phyloP scores from a whole-genome alignment of 2,888 invertebrate species.

The Tromatobia lineatoria region DNA sequence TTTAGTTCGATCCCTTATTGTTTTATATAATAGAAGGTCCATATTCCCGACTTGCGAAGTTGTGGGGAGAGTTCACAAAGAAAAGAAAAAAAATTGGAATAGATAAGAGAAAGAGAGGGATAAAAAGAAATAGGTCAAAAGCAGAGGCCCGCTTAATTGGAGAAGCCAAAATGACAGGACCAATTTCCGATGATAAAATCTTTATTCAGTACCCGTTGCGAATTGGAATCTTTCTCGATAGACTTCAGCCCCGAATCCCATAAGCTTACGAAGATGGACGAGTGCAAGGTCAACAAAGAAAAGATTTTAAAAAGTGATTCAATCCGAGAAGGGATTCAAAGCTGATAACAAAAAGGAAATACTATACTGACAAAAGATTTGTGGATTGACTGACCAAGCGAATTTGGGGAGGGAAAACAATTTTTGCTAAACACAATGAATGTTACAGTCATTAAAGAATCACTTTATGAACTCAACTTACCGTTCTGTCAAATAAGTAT shows the following conservation, averaged over 20 bases:
- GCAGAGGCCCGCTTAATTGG: not conserved
- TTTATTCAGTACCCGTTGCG: slow-evolving; percentile 51
- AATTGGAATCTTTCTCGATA: slow-evolving; percentile 15
- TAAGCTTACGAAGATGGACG: slow-evolving; percentile 1
- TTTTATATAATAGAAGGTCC: not conserved
- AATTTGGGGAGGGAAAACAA: too few species aligned
- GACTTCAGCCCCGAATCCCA: slow-evolving; percentile 12
- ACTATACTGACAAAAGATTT: not conserved
- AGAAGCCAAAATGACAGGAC: slow-evolving; percentile 26
- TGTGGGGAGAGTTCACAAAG: not conserved
- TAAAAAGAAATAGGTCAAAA: slow-evolving; percentile 12
- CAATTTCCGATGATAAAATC: slow-evolving; percentile 51
- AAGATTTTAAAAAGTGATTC: not conserved
- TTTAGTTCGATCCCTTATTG: not conserved
- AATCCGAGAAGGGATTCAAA: not conserved
- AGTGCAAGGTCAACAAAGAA: not conserved
- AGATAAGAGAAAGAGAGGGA: not conserved
- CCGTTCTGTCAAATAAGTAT: too few species aligned
- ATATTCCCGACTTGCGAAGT: not conserved
- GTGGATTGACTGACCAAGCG: too few species aligned
- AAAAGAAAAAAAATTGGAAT: slow-evolving; percentile 7
- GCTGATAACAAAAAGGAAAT: not conserved
- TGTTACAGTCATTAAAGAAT: too few species aligned
- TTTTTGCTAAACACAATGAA: too few species aligned
- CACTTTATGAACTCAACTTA: too few species aligned